Evolutionary conservation across 2,888 invertebrate species (phyloP).

Genomic region (Drosophila mimica): DNA sequence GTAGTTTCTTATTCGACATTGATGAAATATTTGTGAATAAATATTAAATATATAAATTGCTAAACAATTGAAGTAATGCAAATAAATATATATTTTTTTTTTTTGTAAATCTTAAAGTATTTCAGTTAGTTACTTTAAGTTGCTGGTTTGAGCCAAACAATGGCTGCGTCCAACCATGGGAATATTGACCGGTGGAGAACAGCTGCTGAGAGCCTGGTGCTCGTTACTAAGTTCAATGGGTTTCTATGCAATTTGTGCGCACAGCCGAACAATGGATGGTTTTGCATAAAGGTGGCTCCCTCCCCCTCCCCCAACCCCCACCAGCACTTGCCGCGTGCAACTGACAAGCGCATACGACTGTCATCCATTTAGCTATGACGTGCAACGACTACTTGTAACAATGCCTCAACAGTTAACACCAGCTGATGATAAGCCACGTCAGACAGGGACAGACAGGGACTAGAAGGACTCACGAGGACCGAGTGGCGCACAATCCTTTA

Average conservation of each 20-base stretch:
- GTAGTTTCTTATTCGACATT: neutral
- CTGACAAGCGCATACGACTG: slow-evolving; percentile 16
- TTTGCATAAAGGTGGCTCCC: slow-evolving; percentile 21
- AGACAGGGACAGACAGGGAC: neutral
- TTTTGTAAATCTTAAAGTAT: neutral
- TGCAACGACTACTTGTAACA: slow-evolving; percentile 34
- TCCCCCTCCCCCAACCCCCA: neutral
- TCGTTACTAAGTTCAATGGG: slow-evolving; percentile 23
- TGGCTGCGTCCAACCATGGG: neutral
- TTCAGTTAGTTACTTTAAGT: neutral
- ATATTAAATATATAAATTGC: neutral
- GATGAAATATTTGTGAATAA: neutral
- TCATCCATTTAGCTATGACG: slow-evolving; percentile 27
- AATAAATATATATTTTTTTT: too few species aligned
- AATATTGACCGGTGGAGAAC: slow-evolving; percentile 10
- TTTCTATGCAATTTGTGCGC: slow-evolving; percentile 44
- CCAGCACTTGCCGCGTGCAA: slow-evolving; percentile 12
- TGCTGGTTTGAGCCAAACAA: slow-evolving; percentile 12
- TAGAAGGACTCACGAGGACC: slow-evolving; percentile 21
- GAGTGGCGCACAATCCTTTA: slow-evolving; percentile 38
- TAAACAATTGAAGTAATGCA: neutral
- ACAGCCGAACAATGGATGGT: slow-evolving; percentile 42
- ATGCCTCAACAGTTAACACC: slow-evolving; percentile 28
- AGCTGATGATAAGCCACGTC: slow-evolving; percentile 70
- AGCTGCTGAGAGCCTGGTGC: slow-evolving; percentile 11